These are phyloP conservation scores for Willowsia nigromaculata DNA, from an alignment of 2,888 invertebrate genomes.

Conservation along the genomic window DNA sequence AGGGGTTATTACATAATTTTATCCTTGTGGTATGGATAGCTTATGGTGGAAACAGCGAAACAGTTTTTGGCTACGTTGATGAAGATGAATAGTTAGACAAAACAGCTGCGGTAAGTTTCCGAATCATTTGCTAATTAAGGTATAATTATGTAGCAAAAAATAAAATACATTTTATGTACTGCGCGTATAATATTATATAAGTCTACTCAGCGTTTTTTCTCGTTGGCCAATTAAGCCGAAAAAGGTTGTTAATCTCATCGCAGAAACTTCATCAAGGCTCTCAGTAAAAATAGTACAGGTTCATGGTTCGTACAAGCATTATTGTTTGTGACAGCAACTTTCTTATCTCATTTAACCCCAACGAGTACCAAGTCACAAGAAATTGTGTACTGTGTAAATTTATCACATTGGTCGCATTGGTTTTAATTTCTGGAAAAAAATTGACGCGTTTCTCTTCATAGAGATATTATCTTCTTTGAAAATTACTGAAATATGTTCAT, in stretches of 20 bases:
- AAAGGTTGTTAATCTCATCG: constrained; percentile 9
- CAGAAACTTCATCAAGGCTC: too few relatives aligned
- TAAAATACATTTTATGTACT: too few relatives aligned
- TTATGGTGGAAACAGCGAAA: neutral
- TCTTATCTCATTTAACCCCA: neutral
- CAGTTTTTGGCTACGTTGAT: neutral
- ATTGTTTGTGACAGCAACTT: neutral
- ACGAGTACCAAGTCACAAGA: neutral
- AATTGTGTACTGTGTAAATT: too few relatives aligned
- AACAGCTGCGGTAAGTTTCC: neutral
- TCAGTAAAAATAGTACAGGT: too few relatives aligned
- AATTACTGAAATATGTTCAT: too few relatives aligned
- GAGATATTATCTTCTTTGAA: too few relatives aligned
- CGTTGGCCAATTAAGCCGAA: neutral
- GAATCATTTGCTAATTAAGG: neutral
- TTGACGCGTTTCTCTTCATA: too few relatives aligned
- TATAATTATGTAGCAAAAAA: neutral
- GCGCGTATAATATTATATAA: too few relatives aligned
- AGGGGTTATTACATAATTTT: neutral
- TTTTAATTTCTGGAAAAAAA: too few relatives aligned
- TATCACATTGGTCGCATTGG: too few relatives aligned
- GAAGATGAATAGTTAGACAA: neutral
- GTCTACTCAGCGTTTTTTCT: neutral
- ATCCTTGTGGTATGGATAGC: neutral
- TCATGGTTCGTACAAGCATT: neutral